phyloP scores from a whole-genome alignment of 1,140 invertebrate genomes.

The Venturia canescens region DNA sequence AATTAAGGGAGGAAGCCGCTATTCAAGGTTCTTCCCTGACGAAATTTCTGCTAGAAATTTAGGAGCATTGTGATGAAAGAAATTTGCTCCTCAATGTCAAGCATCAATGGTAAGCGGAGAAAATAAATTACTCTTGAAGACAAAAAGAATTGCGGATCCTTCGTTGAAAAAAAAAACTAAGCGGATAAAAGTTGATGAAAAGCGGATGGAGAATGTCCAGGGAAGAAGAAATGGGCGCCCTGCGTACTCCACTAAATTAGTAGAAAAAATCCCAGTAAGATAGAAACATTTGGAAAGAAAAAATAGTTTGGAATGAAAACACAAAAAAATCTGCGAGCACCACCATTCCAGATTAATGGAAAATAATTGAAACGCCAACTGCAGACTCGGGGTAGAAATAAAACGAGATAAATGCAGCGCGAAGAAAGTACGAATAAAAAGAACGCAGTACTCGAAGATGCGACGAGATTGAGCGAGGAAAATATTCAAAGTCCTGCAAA shows the following conservation, averaged over 20 bases:
- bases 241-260: neutral
- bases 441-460: no score
- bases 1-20: no score
- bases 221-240: neutral
- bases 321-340: neutral
- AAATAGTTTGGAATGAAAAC: neutral
- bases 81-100: no score
- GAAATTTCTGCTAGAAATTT: no score
- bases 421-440: no score
- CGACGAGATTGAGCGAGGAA: no score
- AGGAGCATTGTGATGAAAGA: no score
- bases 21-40: no score
- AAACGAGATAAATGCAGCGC: neutral
- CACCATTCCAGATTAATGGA: neutral
- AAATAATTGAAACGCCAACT: slow-evolving; percentile 6
- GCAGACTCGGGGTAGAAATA: neutral
- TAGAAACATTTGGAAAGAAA: neutral
- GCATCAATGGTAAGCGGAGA: neutral
- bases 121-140: neutral
- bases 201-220: neutral
- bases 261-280: neutral
- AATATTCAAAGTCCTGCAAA: no score
- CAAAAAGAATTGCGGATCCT: neutral
- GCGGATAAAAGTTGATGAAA: neutral
- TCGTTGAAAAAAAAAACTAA: no score